Base-by-base conservation (phyloP, 2,113 vertebrate genomes). In the Siniperca chuatsi region DNA sequence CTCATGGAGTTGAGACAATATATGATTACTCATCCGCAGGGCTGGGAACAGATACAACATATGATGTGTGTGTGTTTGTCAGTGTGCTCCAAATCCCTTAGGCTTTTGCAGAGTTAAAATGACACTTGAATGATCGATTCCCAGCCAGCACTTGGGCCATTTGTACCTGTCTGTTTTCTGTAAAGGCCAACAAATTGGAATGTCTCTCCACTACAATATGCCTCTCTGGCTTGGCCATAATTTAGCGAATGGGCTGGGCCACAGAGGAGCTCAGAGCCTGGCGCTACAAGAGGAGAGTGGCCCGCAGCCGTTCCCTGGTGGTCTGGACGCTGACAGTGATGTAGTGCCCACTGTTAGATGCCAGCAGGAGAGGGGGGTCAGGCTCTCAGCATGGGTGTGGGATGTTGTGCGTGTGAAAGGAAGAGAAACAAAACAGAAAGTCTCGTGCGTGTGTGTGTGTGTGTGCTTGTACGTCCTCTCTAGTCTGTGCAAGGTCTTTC, bases 241-340 rank as follows among this genome's bases (percentile, higher is more conserved):
- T 92, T 96, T 95, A 96, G 92, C 85, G 89, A 78, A 87, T 86
- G 91, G 93, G 81, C 78, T 83, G 91, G 94, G 93, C 93, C 91
- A 84, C 85, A 40, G 78, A 89, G 84, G 85, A 87, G 85, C 89
- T 93, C 89, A 78, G 92, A 90, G 92, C 94, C 91, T 92, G 93
- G 92, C 92, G 75, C 89, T 92, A 93, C 92, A 94, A 92, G 94
- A 95, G 94, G 87, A 93, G 83, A 92, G 90, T 85, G 91, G 90
- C 89, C 85, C 75, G 35, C 90, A 93, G 94, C 92, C 87, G 94
- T 95, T 95, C 94, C 95, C 93, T 94, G 95, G 96, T 94, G 96
- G 96, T 96, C 95, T 93, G 87, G 74, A 91, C 58, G 87, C 89
- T 96, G 96, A 97, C 96, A 97, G 95, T 96, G 96, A 96, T 97